Evolutionary conservation across 64 coral and sea anemone genomes (phyloP).

Genomic region (Orbicella faveolata): DNA sequence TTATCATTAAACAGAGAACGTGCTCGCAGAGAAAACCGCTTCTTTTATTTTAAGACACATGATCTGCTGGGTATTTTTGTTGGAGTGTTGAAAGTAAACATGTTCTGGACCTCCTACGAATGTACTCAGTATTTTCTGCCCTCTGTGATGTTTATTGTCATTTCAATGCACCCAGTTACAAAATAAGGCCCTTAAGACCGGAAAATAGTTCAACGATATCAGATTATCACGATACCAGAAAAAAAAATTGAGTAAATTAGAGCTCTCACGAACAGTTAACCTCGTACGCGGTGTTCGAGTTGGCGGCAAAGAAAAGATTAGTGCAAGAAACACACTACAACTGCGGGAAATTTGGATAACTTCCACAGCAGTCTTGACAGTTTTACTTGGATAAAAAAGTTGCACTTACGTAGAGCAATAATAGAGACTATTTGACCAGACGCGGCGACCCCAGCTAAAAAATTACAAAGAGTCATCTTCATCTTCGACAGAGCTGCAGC

Average conservation of each 20-base stretch:
- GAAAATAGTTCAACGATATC: conserved; percentile 4
- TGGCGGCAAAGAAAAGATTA: neutral
- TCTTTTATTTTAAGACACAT: too few species aligned
- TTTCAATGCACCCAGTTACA: neutral
- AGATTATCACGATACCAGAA: neutral
- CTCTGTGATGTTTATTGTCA: neutral
- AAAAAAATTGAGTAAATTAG: neutral
- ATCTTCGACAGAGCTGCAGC: neutral
- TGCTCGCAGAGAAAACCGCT: neutral
- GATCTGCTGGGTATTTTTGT: neutral
- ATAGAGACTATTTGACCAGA: neutral
- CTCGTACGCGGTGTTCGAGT: neutral
- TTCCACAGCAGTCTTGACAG: neutral
- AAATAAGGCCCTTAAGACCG: neutral
- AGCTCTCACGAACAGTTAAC: neutral
- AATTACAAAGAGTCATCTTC: neutral
- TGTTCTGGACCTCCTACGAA: neutral
- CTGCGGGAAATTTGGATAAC: neutral
- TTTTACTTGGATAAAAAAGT: neutral
- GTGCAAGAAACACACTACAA: neutral
- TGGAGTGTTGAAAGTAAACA: neutral
- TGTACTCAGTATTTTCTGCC: neutral
- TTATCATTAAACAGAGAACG: neutral
- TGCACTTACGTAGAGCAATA: neutral
- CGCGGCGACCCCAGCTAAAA: neutral